A percentile compares a stretch with the other conserved stretches of the same genome.
Evolutionary conservation across 2,888 invertebrate genomes (phyloP).

Genomic region (Alitta virens): DNA sequence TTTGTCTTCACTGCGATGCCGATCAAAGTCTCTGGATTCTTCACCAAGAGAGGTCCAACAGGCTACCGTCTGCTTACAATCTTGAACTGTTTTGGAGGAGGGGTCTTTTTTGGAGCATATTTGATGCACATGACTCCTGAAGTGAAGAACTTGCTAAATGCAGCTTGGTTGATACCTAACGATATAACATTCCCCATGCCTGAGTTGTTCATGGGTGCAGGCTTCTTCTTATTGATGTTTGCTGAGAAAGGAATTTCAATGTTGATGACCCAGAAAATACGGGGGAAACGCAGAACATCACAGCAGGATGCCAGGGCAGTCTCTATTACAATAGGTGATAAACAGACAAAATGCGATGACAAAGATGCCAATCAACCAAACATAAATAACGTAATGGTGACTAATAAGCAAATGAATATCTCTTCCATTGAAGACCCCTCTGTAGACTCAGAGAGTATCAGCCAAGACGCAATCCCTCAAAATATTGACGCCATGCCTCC

Average conservation of each 20-base stretch:
- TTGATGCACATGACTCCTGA: constrained; percentile 20
- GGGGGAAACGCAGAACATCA: not conserved
- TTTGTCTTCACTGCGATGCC: constrained; percentile 13
- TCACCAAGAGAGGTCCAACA: constrained; percentile 9
- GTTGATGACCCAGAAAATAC: not conserved
- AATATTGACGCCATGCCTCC: no score
- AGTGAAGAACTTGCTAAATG: constrained; percentile 6
- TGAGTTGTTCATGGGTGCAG: constrained; percentile 17
- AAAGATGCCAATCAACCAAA: no score
- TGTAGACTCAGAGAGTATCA: no score
- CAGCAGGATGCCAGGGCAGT: no score
- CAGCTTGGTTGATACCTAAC: constrained; percentile 7
- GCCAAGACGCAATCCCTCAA: no score
- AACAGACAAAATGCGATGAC: no score
- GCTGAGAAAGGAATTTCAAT: constrained; percentile 15
- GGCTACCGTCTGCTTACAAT: constrained; percentile 15
- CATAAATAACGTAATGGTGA: no score
- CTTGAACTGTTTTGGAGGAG: constrained; percentile 25
- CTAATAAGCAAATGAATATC: no score
- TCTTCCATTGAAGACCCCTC: no score
- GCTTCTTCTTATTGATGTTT: constrained; percentile 20
- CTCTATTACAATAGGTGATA: no score
- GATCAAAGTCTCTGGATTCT: constrained; percentile 18
- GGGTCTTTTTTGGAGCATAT: constrained; percentile 20
- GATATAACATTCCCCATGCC: constrained; percentile 18